Base-by-base conservation (phyloP, 2,888 invertebrate genomes). In the Barypeithes pellucidus region DNA sequence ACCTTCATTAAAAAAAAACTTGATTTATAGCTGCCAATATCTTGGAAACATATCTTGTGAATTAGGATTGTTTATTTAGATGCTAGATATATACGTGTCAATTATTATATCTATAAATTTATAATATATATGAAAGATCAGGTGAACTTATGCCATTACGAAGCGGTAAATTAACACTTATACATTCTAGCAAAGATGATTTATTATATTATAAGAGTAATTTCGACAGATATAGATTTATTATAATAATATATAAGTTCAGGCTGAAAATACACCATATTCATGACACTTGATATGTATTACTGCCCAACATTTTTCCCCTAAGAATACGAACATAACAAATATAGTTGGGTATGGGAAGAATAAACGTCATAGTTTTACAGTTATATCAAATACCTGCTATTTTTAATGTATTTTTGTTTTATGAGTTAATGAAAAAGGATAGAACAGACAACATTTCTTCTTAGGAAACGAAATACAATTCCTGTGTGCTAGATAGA, bases 201-300 rank as follows among this genome's bases (percentile, higher is more conserved):
- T 57, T 57, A 33, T 57, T 57, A 33, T 33, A 4, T 29, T 29
- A 29, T 8, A 11, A 33, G 7, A n/a, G 50, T 50, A 47, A 47
- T 9, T 20, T 50, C 18, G 33, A 57, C 16, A 18, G n/a, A 18
- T 57, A 33, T 11, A 52, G 54, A 57, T 57, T 57, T 57, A 57
- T 57, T 54, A 24, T 14, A 54, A 57, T 57, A 29, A 24, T 14
- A 54, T 18, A 33, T 57, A 33, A 33, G 16, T 33, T 18, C 11
- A 47, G 20, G 20, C 18, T 16, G 1, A 20, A 20, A 18, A 11
- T 8, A 7, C 33, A 24, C n/a, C 33, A 33, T 33, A 16, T 57
- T 14, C 9, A 16, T n/a, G 2, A 24, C 9, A 14, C 11, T 29
- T 33, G 16, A 57, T 33, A 14, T n/a, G 2, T 24, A 29, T 20